A percentile compares a stretch with the other conserved stretches of the same genome.
These are phyloP conservation scores for Oncorhynchus mykiss DNA, from an alignment of 2,113 vertebrate genomes.

Conservation along the genomic window DNA sequence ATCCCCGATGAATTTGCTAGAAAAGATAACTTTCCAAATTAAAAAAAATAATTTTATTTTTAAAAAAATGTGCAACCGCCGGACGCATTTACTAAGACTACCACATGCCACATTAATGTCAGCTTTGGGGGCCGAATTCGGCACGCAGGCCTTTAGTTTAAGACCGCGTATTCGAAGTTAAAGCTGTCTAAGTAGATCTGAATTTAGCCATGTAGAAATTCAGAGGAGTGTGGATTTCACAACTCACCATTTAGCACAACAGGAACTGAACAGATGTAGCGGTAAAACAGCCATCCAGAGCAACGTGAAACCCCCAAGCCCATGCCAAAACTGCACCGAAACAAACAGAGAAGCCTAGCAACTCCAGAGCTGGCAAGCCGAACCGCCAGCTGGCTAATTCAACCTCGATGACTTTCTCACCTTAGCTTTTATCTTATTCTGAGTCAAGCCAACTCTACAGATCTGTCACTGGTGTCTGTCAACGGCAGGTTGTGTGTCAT, in stretches of 20 bases:
- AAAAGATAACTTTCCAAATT: neutral
- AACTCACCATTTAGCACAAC: conserved; percentile 43
- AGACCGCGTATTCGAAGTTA: too few relatives aligned
- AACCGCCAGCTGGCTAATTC: conserved; percentile 34
- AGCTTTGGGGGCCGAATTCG: neutral
- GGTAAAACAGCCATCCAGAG: conserved; percentile 30
- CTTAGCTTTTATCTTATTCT: conserved; percentile 51
- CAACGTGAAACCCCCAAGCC: conserved; percentile 54
- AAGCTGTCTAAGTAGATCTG: neutral
- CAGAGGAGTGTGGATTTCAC: conserved; percentile 32
- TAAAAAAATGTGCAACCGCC: too few relatives aligned
- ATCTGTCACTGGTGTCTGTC: conserved; percentile 45
- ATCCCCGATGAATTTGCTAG: neutral
- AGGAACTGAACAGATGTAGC: conserved; percentile 61
- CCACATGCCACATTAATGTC: neutral
- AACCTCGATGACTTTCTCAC: conserved; percentile 53
- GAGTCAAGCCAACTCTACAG: conserved; percentile 37
- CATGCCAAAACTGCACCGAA: conserved; percentile 55
- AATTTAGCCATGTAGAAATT: neutral
- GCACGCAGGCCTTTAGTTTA: too few relatives aligned
- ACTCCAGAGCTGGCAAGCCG: conserved; percentile 46
- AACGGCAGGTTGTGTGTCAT: conserved; percentile 24
- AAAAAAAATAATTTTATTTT: neutral
- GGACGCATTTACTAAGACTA: neutral
- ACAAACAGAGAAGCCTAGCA: conserved; percentile 71